Percentiles rank a stretch among this genome's conserved stretches.
Conservation (phyloP, 2,888 invertebrate species). For the Myathropa florea region DNA sequence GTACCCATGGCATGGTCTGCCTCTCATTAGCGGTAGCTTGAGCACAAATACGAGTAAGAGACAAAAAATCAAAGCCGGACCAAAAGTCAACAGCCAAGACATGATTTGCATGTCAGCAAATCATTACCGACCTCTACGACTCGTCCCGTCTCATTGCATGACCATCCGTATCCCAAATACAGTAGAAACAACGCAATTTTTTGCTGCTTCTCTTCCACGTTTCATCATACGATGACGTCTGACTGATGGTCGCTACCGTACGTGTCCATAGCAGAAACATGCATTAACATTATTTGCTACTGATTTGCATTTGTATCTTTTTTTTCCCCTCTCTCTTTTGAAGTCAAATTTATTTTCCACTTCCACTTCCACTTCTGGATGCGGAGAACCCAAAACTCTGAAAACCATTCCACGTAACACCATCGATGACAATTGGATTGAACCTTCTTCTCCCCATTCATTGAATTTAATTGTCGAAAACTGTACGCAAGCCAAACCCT, state of each 20-base stretch:
- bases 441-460: slow-evolving; percentile 8
- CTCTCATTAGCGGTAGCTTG: slow-evolving; percentile 31
- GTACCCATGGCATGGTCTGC: not conserved
- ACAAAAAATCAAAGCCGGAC: slow-evolving; percentile 10
- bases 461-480: slow-evolving; percentile 41
- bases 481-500: slow-evolving; percentile 9
- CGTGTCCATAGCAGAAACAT: slow-evolving; percentile 41
- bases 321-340: too few relatives aligned
- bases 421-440: slow-evolving; percentile 38
- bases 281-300: slow-evolving; percentile 42
- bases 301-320: slow-evolving; percentile 35
- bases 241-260: slow-evolving; percentile 25
- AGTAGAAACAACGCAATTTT: slow-evolving; percentile 11
- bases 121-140: slow-evolving; percentile 37
- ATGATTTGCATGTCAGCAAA: slow-evolving; percentile 67
- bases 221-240: slow-evolving; percentile 47
- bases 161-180: slow-evolving; percentile 2
- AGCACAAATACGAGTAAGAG: not conserved
- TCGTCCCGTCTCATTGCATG: slow-evolving; percentile 24
- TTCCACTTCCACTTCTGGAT: not conserved
- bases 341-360: not conserved
- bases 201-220: not conserved
- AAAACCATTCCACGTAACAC: slow-evolving; percentile 43
- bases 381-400: not conserved
- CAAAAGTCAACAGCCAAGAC: slow-evolving; percentile 56